Conservation (phyloP, 2,113 vertebrate genomes). For the Genyomyrus donnyi region DNA sequence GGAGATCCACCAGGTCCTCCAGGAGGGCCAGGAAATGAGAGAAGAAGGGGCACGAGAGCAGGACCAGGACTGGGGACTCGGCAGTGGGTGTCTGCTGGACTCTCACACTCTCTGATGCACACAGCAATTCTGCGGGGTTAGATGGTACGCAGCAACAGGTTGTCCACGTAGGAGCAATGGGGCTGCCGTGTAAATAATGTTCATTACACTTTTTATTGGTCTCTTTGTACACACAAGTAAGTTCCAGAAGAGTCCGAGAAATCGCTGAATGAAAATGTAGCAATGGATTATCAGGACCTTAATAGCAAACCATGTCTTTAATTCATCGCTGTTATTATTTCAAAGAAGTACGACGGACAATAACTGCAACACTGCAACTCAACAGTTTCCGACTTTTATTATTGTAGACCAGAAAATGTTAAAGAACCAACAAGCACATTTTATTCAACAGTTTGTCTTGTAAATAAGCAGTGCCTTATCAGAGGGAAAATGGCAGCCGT, state of each 20-base stretch:
- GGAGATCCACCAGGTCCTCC: slow-evolving; percentile 75
- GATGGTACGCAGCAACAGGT: not conserved
- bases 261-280: not conserved
- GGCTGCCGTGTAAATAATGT: not conserved
- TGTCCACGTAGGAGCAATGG: not conserved
- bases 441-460: not conserved
- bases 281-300: not conserved
- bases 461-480: not conserved
- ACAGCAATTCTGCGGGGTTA: not conserved
- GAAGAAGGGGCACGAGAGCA: not conserved
- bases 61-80: not conserved
- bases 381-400: not conserved
- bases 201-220: not conserved
- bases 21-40: slow-evolving; percentile 57
- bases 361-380: too few species aligned
- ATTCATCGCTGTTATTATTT: not conserved
- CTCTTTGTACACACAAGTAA: not conserved
- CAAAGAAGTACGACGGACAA: not conserved
- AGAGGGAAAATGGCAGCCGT: not conserved
- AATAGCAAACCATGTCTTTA: not conserved
- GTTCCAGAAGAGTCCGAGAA: not conserved
- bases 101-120: not conserved
- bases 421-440: not conserved
- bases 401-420: not conserved
- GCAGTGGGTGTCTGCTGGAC: not conserved